phyloP scores from a whole-genome alignment of 2,113 vertebrate species.

The Lycaon pictus region DNA sequence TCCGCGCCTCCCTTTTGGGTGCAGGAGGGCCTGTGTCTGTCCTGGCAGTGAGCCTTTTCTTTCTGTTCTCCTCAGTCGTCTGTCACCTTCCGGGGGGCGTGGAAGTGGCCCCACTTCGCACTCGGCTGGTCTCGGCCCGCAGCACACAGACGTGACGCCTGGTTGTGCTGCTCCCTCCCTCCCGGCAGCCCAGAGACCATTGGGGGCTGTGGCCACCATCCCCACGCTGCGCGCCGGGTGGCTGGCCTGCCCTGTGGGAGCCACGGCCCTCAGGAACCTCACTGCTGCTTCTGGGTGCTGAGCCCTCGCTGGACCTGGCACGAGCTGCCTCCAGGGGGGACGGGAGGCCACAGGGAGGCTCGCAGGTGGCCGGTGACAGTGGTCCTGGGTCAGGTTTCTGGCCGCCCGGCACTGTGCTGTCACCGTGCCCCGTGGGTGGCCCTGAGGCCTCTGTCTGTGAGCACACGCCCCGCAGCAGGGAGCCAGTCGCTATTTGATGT shows the following conservation, averaged over 20 bases:
- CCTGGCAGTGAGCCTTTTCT: background rate
- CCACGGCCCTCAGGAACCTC: background rate
- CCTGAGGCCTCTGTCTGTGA: background rate
- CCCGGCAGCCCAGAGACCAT: background rate
- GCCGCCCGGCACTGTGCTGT: background rate
- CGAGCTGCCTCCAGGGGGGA: background rate
- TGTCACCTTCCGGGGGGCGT: background rate
- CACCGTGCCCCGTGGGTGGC: rapidly evolving
- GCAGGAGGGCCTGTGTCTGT: background rate
- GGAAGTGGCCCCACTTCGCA: background rate
- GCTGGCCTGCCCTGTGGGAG: no score
- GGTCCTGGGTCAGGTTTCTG: background rate
- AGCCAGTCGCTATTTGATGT: rapidly evolving
- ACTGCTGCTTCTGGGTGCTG: background rate
- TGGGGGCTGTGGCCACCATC: background rate
- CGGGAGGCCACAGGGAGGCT: no score
- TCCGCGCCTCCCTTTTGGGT: background rate
- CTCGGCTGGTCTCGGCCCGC: background rate
- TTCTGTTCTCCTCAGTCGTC: rapidly evolving
- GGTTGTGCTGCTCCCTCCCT: background rate
- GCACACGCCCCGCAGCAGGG: rapidly evolving
- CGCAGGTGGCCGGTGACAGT: rapidly evolving
- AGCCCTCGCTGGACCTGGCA: background rate
- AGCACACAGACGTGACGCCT: rapidly evolving
- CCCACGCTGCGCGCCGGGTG: no score